Conservation (phyloP, 2,888 invertebrate genomes). For the Diploptera punctata region DNA sequence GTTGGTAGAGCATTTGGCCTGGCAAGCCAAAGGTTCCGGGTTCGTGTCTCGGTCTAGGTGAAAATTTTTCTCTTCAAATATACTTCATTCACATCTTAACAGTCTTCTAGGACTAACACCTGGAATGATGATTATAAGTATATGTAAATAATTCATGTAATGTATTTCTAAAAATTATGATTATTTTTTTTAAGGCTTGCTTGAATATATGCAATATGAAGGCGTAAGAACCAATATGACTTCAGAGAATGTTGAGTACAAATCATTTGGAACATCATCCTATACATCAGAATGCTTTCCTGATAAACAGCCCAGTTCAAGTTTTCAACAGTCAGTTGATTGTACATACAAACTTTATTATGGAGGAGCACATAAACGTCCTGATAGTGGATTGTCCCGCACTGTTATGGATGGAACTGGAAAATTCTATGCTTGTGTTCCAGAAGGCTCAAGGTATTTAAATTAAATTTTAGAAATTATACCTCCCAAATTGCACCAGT, state of each 20-base stretch:
- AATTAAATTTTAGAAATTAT: not conserved
- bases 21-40: too few species aligned
- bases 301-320: not conserved
- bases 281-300: not conserved
- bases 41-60: too few species aligned
- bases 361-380: slow-evolving; percentile 57
- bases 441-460: slow-evolving; percentile 44
- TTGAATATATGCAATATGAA: slow-evolving; percentile 24
- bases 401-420: slow-evolving; percentile 48
- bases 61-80: too few species aligned
- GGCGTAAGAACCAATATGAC: not conserved
- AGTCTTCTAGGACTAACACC: too few species aligned
- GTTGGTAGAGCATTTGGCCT: too few species aligned
- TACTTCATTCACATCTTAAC: too few species aligned
- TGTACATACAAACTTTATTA: slow-evolving; percentile 57
- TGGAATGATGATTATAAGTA: too few species aligned
- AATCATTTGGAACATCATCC: slow-evolving; percentile 11
- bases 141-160: too few species aligned
- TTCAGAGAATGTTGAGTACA: not conserved
- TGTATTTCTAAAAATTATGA: too few species aligned
- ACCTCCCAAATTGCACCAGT: too few species aligned
- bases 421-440: slow-evolving; percentile 41
- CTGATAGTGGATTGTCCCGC: slow-evolving; percentile 54
- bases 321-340: not conserved
- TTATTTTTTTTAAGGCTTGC: not conserved